phyloP scores from a whole-genome alignment of 2,797 vertebrate species.

The Leuciscus waleckii region DNA sequence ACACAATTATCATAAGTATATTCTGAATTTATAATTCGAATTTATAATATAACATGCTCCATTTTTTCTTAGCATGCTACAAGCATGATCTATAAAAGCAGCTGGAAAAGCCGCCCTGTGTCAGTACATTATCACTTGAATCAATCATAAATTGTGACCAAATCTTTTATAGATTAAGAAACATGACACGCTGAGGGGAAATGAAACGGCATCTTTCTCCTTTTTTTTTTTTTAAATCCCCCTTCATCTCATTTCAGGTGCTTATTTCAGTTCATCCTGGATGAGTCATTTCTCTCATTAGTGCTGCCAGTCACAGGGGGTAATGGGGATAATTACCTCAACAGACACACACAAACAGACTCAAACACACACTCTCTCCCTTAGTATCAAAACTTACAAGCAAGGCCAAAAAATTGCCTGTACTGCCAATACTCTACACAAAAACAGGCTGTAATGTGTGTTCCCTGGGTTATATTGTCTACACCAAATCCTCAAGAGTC shows the following conservation, averaged over 20 bases:
- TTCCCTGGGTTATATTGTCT: conserved; percentile 1
- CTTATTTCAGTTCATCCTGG: conserved; percentile 24
- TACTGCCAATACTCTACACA: neutral
- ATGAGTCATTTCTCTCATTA: conserved; percentile 46
- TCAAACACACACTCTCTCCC: conserved; percentile 3
- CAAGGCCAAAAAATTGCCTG: neutral
- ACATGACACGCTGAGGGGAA: neutral
- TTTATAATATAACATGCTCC: neutral
- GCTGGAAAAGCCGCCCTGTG: conserved; percentile 17
- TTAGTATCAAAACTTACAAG: neutral
- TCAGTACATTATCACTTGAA: conserved; percentile 25
- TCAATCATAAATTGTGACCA: conserved; percentile 21
- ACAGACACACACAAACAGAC: conserved; percentile 33
- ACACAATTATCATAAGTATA: neutral
- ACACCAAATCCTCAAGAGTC: conserved; percentile 2
- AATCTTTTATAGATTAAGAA: conserved; percentile 20
- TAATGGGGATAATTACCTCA: conserved; percentile 48
- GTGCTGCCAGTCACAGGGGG: conserved; percentile 33
- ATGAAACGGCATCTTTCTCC: conserved; percentile 17
- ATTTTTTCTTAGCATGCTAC: conserved; percentile 7
- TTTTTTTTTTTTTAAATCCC: neutral
- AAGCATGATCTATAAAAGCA: conserved; percentile 32
- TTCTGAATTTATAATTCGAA: neutral
- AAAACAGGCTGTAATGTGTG: neutral
- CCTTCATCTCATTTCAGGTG: conserved; percentile 13